Conservation (phyloP, 1,140 invertebrate species). For the Octopus sinensis region DNA sequence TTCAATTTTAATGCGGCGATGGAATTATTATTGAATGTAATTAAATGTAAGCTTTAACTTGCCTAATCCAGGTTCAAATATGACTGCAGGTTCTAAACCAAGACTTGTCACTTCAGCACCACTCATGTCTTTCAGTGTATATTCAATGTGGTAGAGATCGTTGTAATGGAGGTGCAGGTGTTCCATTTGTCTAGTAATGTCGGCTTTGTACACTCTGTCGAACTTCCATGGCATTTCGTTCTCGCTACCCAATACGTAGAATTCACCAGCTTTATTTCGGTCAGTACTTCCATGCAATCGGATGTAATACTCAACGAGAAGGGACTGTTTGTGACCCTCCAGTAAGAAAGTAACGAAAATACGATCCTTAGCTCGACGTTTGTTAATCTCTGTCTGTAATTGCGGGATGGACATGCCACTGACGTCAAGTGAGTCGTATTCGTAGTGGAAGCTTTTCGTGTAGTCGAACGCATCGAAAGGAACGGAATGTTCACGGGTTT, state of each 20-base stretch:
- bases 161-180: constrained; percentile 17
- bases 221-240: constrained; percentile 29
- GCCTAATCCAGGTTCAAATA: constrained; percentile 20
- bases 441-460: constrained; percentile 25
- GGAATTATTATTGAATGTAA: background rate
- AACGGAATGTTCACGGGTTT: constrained; percentile 26
- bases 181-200: constrained; percentile 26
- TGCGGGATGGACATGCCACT: constrained; percentile 24
- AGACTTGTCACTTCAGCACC: background rate
- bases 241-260: constrained; percentile 31
- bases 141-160: constrained; percentile 22
- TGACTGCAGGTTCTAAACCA: constrained; percentile 19
- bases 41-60: background rate
- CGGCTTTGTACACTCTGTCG: constrained; percentile 30
- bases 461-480: constrained; percentile 28
- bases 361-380: constrained; percentile 16
- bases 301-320: constrained; percentile 19
- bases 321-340: constrained; percentile 26
- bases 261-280: constrained; percentile 24
- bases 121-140: constrained; percentile 17
- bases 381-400: constrained; percentile 17
- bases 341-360: constrained; percentile 30
- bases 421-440: constrained; percentile 28
- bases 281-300: background rate
- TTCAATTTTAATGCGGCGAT: background rate